phyloP scores from a whole-genome alignment of 2,797 vertebrate species.

The Gallinago nigripennis region DNA sequence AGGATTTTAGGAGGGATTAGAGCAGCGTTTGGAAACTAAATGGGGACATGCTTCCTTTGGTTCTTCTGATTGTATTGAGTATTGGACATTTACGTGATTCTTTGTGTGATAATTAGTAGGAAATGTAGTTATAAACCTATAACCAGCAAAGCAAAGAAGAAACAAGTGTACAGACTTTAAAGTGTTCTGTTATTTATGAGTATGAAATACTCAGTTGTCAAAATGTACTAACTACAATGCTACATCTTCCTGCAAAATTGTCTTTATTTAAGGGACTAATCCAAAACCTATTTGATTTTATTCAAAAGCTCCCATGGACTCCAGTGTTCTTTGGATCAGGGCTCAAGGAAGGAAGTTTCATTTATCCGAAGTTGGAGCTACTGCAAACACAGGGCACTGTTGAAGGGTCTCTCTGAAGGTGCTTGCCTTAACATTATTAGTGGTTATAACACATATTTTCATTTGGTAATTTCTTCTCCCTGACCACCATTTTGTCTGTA shows the following conservation, averaged over 20 bases:
- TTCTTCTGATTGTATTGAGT: neutral
- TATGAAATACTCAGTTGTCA: neutral
- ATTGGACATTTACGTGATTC: neutral
- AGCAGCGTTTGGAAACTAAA: conserved; percentile 13
- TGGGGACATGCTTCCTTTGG: neutral
- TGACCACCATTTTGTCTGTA: neutral
- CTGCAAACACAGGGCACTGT: neutral
- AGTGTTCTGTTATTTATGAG: neutral
- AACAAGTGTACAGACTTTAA: neutral
- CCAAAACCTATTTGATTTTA: neutral
- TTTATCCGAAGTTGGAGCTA: neutral
- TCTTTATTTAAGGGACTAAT: neutral
- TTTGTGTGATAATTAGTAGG: neutral
- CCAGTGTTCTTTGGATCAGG: neutral
- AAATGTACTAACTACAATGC: neutral
- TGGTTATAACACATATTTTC: neutral
- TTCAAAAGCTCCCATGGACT: neutral
- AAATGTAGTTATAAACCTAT: neutral
- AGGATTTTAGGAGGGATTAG: conserved; percentile 24
- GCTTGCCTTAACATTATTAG: neutral
- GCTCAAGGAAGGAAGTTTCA: neutral
- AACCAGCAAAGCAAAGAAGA: neutral
- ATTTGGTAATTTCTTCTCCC: neutral
- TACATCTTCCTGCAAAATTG: neutral
- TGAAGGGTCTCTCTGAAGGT: neutral